Conservation (phyloP, 2,113 vertebrate genomes). For the Leptodactylus fuscus region DNA sequence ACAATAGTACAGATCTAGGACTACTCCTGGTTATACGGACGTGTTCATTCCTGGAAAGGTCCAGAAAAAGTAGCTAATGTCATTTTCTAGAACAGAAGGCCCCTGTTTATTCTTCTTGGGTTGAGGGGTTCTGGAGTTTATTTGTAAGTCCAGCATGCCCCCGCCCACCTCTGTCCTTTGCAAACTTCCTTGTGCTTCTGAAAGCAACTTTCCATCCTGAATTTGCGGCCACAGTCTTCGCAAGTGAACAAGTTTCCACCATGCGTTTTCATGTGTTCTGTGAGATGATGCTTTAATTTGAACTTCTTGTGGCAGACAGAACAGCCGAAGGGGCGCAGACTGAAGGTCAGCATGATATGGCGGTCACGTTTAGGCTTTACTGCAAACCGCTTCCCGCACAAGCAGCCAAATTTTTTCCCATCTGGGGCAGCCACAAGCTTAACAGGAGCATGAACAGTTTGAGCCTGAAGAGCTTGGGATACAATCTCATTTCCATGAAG, state of each 20-base stretch:
- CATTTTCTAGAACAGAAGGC: neutral
- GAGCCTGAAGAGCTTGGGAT: constrained; percentile 66
- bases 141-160: constrained; percentile 74
- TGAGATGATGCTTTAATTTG: constrained; percentile 79
- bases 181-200: constrained; percentile 72
- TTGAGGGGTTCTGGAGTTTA: neutral
- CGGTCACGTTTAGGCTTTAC: constrained; percentile 78
- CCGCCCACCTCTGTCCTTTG: constrained; percentile 70
- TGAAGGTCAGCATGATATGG: constrained; percentile 79
- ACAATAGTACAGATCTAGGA: constrained; percentile 7
- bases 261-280: constrained; percentile 79
- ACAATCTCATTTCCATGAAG: constrained; percentile 77
- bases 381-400: constrained; percentile 77
- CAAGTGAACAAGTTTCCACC: constrained; percentile 71
- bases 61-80: constrained; percentile 2
- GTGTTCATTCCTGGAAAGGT: neutral
- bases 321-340: constrained; percentile 75
- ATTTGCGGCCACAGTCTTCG: constrained; percentile 72
- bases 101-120: neutral
- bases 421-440: constrained; percentile 71
- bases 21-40: neutral
- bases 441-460: constrained; percentile 73
- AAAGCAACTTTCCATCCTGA: constrained; percentile 71
- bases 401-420: constrained; percentile 74
- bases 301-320: constrained; percentile 77